phyloP scores from a whole-genome alignment of 2,113 vertebrate genomes.

The Alouatta palliata region DNA sequence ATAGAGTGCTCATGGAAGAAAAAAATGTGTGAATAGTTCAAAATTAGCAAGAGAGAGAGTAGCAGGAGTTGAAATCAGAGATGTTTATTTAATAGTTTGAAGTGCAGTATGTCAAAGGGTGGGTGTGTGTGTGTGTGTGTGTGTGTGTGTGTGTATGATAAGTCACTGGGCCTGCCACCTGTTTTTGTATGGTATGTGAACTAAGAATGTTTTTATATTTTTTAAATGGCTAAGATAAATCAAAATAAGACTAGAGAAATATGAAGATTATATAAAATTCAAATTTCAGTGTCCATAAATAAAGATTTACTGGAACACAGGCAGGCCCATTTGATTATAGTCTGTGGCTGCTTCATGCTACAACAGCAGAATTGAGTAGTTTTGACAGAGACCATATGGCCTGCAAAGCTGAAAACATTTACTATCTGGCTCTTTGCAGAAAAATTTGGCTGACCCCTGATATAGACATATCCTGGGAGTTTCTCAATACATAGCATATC shows the following conservation, averaged over 20 bases:
- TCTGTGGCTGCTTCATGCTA: neutral
- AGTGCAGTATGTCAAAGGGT: neutral
- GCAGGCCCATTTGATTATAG: neutral
- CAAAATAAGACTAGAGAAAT: neutral
- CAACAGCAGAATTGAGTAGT: neutral
- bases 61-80: neutral
- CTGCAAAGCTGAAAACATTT: neutral
- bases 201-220: neutral
- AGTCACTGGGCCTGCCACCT: neutral
- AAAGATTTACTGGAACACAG: constrained; percentile 9
- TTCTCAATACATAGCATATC: neutral
- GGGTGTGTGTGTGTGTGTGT: neutral
- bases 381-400: neutral
- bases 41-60: neutral
- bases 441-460: neutral
- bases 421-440: neutral
- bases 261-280: neutral
- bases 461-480: neutral
- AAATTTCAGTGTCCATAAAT: neutral
- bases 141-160: too few species aligned
- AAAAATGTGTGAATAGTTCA: neutral
- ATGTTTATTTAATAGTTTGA: neutral
- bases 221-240: neutral
- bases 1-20: neutral
- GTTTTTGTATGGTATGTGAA: neutral